Evolutionary conservation across 2,797 vertebrate species (phyloP).

Genomic region (Acanthopagrus latus): DNA sequence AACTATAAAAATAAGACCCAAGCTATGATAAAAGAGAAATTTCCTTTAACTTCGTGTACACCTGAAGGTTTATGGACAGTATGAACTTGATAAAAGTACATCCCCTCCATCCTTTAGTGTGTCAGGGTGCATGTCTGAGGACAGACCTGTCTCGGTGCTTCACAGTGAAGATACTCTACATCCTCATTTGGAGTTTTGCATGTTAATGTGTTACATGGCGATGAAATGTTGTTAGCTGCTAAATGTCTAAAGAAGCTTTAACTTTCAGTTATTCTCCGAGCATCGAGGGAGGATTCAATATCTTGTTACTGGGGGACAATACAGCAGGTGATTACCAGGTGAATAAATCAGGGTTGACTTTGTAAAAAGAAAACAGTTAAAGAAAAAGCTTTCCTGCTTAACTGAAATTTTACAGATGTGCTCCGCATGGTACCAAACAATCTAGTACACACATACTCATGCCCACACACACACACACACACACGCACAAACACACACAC

Average conservation of each 20-base stretch:
- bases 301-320: background rate
- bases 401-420: background rate
- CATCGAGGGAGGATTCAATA: background rate
- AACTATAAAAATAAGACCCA: background rate
- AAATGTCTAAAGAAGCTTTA: background rate
- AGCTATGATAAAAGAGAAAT: background rate
- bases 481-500: background rate
- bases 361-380: background rate
- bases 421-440: background rate
- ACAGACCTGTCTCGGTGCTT: background rate
- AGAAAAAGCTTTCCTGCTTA: background rate
- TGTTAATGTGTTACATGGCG: slow-evolving; percentile 10
- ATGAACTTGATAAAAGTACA: background rate
- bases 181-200: background rate
- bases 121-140: background rate
- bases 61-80: background rate
- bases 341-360: background rate
- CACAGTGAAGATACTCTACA: background rate
- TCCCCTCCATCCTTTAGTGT: background rate
- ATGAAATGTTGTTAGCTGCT: background rate
- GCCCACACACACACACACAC: slow-evolving; percentile 6
- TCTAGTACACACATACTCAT: background rate
- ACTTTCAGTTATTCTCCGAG: background rate
- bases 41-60: background rate
- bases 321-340: background rate